Conservation (phyloP, 2,888 invertebrate species). For the Aphidoletes aphidimyza region DNA sequence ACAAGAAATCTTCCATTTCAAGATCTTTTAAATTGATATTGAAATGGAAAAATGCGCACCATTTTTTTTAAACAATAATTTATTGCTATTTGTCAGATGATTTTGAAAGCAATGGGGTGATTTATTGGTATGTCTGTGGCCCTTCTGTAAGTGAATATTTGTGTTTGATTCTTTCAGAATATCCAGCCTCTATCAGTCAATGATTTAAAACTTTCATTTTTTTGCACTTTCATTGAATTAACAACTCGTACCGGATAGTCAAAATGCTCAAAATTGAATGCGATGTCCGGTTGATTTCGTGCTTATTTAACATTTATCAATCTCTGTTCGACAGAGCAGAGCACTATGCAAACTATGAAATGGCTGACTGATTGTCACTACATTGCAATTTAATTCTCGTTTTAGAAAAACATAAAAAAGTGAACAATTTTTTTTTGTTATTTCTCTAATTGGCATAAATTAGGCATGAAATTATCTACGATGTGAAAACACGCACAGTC, state of each 20-base stretch:
- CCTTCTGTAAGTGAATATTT: no score
- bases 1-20: neutral
- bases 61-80: neutral
- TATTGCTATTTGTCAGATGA: neutral
- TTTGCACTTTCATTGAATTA: slow-evolving; percentile 22
- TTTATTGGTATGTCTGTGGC: neutral
- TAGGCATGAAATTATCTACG: slow-evolving; percentile 7
- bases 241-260: neutral
- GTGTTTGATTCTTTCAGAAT: no score
- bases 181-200: no score
- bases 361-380: neutral
- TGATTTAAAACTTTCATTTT: neutral
- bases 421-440: slow-evolving; percentile 16
- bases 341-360: no score
- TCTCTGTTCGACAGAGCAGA: neutral
- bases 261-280: no score
- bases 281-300: no score
- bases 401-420: neutral
- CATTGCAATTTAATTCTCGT: neutral
- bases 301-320: neutral
- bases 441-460: slow-evolving; percentile 26
- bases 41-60: neutral
- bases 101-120: neutral
- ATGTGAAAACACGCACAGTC: neutral
- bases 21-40: neutral